Base-by-base conservation (phyloP, 2,113 vertebrate genomes). In the Datnioides undecimradiatus region DNA sequence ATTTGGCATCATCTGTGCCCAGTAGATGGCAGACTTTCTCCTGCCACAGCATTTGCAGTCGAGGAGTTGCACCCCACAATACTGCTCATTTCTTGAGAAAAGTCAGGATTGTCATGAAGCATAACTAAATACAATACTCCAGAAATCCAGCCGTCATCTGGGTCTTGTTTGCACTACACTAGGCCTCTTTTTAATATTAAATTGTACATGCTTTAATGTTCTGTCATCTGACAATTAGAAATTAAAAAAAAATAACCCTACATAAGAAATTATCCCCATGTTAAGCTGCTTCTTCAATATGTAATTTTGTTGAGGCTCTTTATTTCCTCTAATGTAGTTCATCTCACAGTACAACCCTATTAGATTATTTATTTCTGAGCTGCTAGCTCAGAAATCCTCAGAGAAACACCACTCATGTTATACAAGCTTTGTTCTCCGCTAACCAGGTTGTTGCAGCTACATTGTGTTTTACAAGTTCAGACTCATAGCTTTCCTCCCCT, bases 21-120 rank as follows among this genome's bases (percentile, higher is more conserved):
- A 90, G 76, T 70, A 93, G 92, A 82, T 91, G 92, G 91, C 92
- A 93, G 81, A 33, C 83, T 87, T 89, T 85, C 68, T 66, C 83
- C 82, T 90, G 67, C 49, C 74, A 86, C 21, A 25, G 71, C 60
- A 10, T 54, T 19, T 11, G 0, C 1, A 65, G 36, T n/a, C 13
- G 23, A 19, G 16, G 21, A 54, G 5, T 25, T 62, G 60, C 23
- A 33, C 21, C 25, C 41, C 23, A 46, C 23, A 25, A 36, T 63
- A 1, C 8, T 14, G 19, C 23, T 64, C 1, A 3, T 34, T 62
- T 54, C 45, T 51, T 45, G 4, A 60, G 31, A 46, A 45, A 62
- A 38, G 12, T 40, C 72, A 31, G 6, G 13, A 52, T 60, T 38
- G 36, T 38, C 63, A 49, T 36, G 33, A 62, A n/a, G 21, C 49